phyloP scores from a whole-genome alignment of 1,140 invertebrate genomes.

The Aporrectodea caliginosa region DNA sequence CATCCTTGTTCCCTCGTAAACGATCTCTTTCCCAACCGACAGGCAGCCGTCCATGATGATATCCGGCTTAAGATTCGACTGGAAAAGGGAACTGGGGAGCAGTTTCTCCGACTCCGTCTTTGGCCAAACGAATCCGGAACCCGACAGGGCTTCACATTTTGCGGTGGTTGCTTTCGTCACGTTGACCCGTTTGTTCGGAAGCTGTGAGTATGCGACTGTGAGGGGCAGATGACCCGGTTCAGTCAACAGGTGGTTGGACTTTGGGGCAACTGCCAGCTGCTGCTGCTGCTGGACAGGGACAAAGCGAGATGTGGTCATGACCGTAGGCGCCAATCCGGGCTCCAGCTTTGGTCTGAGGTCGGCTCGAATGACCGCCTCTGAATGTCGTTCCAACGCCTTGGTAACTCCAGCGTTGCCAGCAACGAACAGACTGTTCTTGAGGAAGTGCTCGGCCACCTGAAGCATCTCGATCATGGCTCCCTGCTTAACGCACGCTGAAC shows the following conservation, averaged over 20 bases:
- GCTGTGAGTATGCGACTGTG: not conserved
- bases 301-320: not conserved
- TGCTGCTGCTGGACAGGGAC: too few relatives aligned
- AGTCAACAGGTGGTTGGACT: not conserved
- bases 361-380: not conserved
- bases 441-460: constrained; percentile 17
- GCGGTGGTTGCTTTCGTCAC: too few relatives aligned
- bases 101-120: not conserved
- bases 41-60: not conserved
- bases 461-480: constrained; percentile 18
- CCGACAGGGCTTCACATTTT: not conserved
- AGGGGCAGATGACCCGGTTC: not conserved
- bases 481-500: not conserved
- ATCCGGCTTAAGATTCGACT: not conserved
- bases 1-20: constrained; percentile 15
- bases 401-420: not conserved
- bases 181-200: not conserved
- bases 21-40: constrained; percentile 7
- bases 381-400: not conserved
- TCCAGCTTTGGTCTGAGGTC: too few relatives aligned
- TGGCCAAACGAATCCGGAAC: not conserved
- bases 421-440: constrained; percentile 14
- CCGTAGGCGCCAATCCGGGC: too few relatives aligned
- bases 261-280: not conserved
- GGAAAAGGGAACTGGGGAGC: not conserved